A percentile compares a stretch with the other conserved stretches of the same genome.
These are phyloP conservation scores for Laterallus jamaicensis DNA, from an alignment of 2,113 vertebrate species.

Conservation along the genomic window DNA sequence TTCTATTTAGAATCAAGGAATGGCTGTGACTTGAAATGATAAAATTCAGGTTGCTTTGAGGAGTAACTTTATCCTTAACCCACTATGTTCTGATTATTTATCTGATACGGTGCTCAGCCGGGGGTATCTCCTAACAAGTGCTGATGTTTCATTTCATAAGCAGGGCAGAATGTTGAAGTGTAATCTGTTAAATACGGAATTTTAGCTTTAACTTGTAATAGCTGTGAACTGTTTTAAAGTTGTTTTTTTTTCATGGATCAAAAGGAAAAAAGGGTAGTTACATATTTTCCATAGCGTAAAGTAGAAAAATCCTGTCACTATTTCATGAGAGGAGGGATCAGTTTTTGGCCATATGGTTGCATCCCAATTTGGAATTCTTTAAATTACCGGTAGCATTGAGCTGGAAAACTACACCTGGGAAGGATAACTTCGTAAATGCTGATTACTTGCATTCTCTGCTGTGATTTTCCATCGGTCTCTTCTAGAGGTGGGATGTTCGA, in stretches of 20 bases:
- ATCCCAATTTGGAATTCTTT: background rate
- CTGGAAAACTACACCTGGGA: background rate
- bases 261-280: background rate
- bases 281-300: background rate
- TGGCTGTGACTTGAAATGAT: background rate
- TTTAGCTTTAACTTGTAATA: background rate
- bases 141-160: conserved; percentile 33
- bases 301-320: background rate
- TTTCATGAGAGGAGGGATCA: background rate
- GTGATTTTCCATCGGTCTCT: background rate
- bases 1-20: background rate
- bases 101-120: background rate
- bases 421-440: background rate
- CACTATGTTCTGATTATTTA: background rate
- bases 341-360: background rate
- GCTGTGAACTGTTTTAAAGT: background rate
- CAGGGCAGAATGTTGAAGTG: background rate
- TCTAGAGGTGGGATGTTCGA: background rate
- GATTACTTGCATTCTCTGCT: background rate
- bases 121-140: conserved; percentile 17
- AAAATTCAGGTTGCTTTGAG: background rate
- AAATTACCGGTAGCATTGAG: background rate
- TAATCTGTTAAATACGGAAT: background rate
- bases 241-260: background rate
- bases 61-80: conserved; percentile 15